Evolutionary conservation across 2,888 invertebrate genomes (phyloP).

Genomic region (Eustalomyia histrio): DNA sequence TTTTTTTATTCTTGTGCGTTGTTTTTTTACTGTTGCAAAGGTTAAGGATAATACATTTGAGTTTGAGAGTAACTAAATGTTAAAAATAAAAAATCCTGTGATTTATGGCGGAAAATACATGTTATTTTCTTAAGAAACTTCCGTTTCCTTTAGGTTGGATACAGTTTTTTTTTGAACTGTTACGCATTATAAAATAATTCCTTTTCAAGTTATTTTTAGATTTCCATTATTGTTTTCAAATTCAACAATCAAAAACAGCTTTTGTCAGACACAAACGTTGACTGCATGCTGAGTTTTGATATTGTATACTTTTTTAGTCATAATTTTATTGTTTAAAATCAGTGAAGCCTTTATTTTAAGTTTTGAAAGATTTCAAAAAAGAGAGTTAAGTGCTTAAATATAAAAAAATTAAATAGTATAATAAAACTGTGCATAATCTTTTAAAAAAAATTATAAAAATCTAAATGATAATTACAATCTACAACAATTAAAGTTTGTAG

Average conservation of each 20-base stretch:
- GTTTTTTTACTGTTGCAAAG: no score
- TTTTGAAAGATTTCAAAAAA: no score
- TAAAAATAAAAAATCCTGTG: constrained; percentile 29
- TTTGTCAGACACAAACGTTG: background rate
- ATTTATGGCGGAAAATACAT: constrained; percentile 54
- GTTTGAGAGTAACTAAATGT: background rate
- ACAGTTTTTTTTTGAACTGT: constrained; percentile 1
- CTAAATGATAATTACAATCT: no score
- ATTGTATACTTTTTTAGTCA: background rate
- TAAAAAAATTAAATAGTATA: no score
- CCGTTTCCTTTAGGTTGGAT: constrained; percentile 48
- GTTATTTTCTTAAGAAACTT: constrained; percentile 52
- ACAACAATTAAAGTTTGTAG: constrained; percentile 33
- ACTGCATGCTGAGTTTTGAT: background rate
- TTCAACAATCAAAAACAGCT: constrained; percentile 6
- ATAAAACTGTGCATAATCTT: no score
- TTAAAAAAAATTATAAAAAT: no score
- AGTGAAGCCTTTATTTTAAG: background rate
- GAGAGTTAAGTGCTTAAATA: no score
- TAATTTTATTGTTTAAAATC: background rate
- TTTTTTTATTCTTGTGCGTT: background rate
- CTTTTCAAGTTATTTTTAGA: background rate
- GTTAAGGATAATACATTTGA: background rate
- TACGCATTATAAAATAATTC: constrained; percentile 29
- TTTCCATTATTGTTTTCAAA: background rate